phyloP scores from a whole-genome alignment of 2,113 vertebrate genomes.

The Sisor rabdophorus region DNA sequence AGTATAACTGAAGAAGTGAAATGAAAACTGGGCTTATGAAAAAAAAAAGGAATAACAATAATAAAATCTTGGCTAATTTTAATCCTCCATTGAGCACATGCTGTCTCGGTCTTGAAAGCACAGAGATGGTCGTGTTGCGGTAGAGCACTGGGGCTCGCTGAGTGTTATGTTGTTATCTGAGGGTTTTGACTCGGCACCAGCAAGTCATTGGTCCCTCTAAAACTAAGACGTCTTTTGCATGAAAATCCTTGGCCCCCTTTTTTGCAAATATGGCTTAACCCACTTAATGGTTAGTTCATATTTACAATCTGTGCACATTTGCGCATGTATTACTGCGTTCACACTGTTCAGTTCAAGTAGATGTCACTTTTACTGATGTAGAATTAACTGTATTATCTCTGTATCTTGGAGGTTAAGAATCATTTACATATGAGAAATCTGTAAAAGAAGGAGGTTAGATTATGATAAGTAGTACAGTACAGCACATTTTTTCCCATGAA shows the following conservation, averaged over 20 bases:
- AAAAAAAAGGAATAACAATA: conserved; percentile 63
- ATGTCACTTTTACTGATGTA: conserved; percentile 53
- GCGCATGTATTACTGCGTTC: conserved; percentile 54
- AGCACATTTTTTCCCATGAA: conserved; percentile 76
- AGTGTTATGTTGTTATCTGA: conserved; percentile 28
- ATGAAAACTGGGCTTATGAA: conserved; percentile 69
- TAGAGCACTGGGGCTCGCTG: conserved; percentile 55
- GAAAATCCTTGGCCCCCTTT: conserved; percentile 71
- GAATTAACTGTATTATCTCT: conserved; percentile 77
- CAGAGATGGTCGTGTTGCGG: conserved; percentile 81
- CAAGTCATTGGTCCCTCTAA: conserved; percentile 69
- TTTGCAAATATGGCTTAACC: conserved; percentile 77
- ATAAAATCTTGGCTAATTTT: conserved; percentile 51
- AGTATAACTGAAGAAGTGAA: conserved; percentile 69
- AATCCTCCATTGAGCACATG: not conserved
- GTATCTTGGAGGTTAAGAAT: conserved; percentile 79
- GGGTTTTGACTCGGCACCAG: conserved; percentile 38
- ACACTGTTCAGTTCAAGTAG: conserved; percentile 43
- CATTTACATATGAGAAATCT: conserved; percentile 80
- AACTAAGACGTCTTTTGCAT: conserved; percentile 65
- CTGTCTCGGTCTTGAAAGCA: conserved; percentile 83
- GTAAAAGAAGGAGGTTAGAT: conserved; percentile 71
- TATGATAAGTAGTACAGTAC: conserved; percentile 85
- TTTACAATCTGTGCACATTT: conserved; percentile 64
- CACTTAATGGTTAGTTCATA: conserved; percentile 78